phyloP scores from a whole-genome alignment of 1,140 invertebrate species.

The Nomia melanderi region DNA sequence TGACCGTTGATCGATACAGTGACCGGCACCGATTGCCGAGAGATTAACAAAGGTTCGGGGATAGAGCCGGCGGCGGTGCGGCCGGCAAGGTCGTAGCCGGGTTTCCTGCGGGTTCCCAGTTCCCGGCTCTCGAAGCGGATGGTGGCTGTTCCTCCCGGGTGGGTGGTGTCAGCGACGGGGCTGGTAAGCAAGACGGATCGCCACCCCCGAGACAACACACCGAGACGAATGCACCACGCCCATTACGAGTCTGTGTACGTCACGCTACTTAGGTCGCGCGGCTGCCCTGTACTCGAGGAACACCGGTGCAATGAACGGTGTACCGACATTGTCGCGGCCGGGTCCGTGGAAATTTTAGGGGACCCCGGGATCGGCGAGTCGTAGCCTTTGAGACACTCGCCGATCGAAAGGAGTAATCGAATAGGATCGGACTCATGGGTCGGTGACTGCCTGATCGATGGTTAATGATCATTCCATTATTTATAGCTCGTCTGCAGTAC shows the following conservation, averaged over 20 bases:
- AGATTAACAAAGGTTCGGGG: conserved; percentile 55
- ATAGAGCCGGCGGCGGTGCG: too few species aligned
- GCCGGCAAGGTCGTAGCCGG: conserved; percentile 46
- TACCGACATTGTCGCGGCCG: too few species aligned
- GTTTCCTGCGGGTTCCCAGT: conserved; percentile 40
- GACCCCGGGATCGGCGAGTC: too few species aligned
- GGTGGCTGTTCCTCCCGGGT: conserved; percentile 55
- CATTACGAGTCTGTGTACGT: conserved; percentile 50
- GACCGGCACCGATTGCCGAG: conserved; percentile 38
- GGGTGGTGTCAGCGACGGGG: conserved; percentile 71
- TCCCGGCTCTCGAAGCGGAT: conserved; percentile 49
- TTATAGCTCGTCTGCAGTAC: too few species aligned
- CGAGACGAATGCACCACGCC: conserved; percentile 63
- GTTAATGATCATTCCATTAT: too few species aligned
- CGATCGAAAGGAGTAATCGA: too few species aligned
- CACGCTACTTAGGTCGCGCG: conserved; percentile 16
- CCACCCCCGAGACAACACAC: conserved; percentile 67
- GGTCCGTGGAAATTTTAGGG: too few species aligned
- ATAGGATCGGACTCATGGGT: too few species aligned
- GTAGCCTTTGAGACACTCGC: too few species aligned
- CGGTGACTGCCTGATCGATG: too few species aligned
- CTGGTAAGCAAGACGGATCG: conserved; percentile 75
- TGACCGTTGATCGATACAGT: conserved; percentile 56
- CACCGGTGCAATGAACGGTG: too few species aligned
- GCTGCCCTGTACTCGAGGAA: neutral